These are phyloP conservation scores for Drosophila lini DNA, from an alignment of 1,140 invertebrate species.

Conservation along the genomic window DNA sequence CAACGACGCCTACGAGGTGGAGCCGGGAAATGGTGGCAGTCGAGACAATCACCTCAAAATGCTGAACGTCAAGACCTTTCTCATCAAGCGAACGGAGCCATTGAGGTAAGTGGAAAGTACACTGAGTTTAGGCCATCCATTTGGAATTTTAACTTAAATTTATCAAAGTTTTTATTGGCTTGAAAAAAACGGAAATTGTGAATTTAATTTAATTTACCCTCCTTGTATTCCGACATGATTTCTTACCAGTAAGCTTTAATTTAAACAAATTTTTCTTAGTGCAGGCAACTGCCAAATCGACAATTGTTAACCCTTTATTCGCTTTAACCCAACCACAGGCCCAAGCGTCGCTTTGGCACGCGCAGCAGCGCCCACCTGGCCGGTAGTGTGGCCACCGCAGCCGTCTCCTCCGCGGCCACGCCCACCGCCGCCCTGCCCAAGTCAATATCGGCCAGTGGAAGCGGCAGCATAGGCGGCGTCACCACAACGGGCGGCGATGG, in stretches of 20 bases:
- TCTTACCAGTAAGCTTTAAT: not conserved
- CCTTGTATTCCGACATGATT: too few relatives aligned
- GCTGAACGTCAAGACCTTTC: conserved; percentile 94
- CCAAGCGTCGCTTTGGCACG: conserved; percentile 80
- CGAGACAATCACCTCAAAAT: conserved; percentile 94
- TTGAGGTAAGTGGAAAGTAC: conserved; percentile 85
- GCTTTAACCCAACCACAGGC: conserved; percentile 35
- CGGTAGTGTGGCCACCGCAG: conserved; percentile 47
- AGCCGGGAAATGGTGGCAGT: conserved; percentile 94
- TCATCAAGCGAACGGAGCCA: conserved; percentile 94
- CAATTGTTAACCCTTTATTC: conserved; percentile 18
- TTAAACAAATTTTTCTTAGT: not conserved
- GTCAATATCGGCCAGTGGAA: conserved; percentile 73
- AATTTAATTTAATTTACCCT: too few relatives aligned
- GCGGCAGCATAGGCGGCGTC: conserved; percentile 50
- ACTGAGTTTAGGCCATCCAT: not conserved
- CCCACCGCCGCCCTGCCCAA: conserved; percentile 56
- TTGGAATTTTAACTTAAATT: not conserved
- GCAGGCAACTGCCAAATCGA: not conserved
- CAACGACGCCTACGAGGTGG: conserved; percentile 95
- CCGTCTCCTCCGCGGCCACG: conserved; percentile 27
- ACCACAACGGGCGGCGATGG: conserved; percentile 43
- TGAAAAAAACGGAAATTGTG: not conserved
- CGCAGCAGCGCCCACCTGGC: conserved; percentile 73
- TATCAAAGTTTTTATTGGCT: not conserved